Evolutionary conservation across 2,888 invertebrate genomes (phyloP).

Genomic region (Drosophila austrosaltans): DNA sequence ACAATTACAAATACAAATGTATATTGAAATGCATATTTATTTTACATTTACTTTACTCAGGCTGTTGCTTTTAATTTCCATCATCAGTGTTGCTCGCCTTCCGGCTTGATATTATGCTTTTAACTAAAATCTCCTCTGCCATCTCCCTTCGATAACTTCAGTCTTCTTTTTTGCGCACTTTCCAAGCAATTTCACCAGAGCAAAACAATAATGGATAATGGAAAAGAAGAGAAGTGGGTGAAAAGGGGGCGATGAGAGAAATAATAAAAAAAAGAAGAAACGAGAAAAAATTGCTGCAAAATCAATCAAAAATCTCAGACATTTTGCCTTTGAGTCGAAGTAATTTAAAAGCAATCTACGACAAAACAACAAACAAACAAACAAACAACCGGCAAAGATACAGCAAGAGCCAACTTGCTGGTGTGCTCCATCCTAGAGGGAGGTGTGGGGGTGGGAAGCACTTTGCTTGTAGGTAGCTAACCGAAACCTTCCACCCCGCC

Average conservation of each 20-base stretch:
- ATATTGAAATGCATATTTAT: neutral
- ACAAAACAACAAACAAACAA: constrained; percentile 58
- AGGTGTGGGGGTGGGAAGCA: constrained; percentile 28
- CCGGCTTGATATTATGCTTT: constrained; percentile 14
- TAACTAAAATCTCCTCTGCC: neutral
- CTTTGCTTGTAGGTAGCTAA: constrained; percentile 36
- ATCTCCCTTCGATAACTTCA: constrained; percentile 43
- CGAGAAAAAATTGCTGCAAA: constrained; percentile 49
- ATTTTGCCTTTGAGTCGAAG: constrained; percentile 62
- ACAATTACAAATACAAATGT: neutral
- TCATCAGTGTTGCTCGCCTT: neutral
- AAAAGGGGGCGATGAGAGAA: neutral
- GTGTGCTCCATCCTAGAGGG: neutral
- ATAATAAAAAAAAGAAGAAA: constrained; percentile 10
- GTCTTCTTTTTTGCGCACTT: constrained; percentile 70
- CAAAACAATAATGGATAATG: constrained; percentile 51
- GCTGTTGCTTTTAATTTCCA: neutral
- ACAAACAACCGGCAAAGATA: constrained; percentile 50
- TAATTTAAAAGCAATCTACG: constrained; percentile 76
- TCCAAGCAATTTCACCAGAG: constrained; percentile 69
- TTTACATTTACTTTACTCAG: neutral
- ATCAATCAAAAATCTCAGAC: constrained; percentile 66
- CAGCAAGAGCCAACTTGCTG: constrained; percentile 38
- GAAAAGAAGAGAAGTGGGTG: constrained; percentile 18
- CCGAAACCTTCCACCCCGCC: constrained; percentile 19